Evolutionary conservation across 53 echinoderm and acorn worm genomes (phyloP), one percentile per base, ranked within the genome.

Genomic region (Astropecten irregularis): DNA sequence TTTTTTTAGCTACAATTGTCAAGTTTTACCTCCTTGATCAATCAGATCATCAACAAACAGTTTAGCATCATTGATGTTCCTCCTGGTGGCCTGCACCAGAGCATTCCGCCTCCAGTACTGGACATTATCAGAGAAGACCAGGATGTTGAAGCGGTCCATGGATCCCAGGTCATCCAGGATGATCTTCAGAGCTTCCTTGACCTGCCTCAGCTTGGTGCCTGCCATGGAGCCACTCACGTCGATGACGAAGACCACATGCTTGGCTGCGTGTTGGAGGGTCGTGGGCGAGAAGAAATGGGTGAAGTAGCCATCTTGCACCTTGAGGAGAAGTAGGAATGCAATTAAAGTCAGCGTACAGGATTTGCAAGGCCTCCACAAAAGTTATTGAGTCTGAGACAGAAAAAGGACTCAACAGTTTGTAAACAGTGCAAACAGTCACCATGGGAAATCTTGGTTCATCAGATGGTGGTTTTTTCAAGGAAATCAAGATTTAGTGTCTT

Each of bases 211-310:
- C 42, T 99, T 99, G 22, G 89, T 86, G 30, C 99, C 99, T n/a
- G 86, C 92, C 99, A 99, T 99, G 32, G 99, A 99, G 10, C 90
- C 99, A 49, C 99, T 99, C 61, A 94, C 90, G 52, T 99, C 99
- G 19, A 99, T 94, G 47, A 99, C 87, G 47, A 99, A 99, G n/a
- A 99, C 92, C 3, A 92, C 81, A 19, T 99, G 92, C 37, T 99
- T 99, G 44, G 94, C 63, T 27, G 92, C 87, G 30, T 87, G 82
- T 67, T 66, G 71, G 25, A 92, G 86, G 35, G 57, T 73, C 16
- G 69, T 65, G 0, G 99, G 99, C 30, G 99, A 89, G 83, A 94
- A 99, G 87, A 94, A 99, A 69, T 99, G 99, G 30, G 90, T 88
- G 21, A 95, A 99, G 81, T 94, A 99, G 49, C 83, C 94, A 88